Evolutionary conservation across 2,113 vertebrate genomes (phyloP), one percentile per base, ranked within the genome.

Genomic region (Sceloporus undulatus): DNA sequence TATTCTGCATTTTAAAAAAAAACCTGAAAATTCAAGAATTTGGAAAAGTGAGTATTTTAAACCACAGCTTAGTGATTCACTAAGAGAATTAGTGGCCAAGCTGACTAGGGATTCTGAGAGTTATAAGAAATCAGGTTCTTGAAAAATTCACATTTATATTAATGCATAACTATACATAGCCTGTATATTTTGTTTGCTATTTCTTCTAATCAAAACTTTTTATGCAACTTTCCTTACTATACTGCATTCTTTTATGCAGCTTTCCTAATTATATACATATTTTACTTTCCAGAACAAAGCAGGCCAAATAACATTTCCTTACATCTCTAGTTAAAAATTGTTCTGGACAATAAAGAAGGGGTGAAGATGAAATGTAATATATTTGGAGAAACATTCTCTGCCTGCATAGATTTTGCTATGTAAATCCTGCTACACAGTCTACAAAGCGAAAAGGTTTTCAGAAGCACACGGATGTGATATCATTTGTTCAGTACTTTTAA

Each of bases 351-450:
- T 23, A 62, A 14, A 75, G 74, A 25, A 74, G 34, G 23, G n/a
- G 6, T 75, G 52, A 68, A 68, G 25, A 68, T 68, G 27, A 25
- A 48, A 54, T 78, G 76, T 59, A 2, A 87, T 34, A 78, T 48
- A 86, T 79, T 66, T 83, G 13, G 59, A 85, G 48, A 88, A 84
- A 14, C 54, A 65, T 34, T 85, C 68, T 75, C 52, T 82, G n/a
- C 76, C 80, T 85, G 62, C 59, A 79, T 79, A 82, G 7, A 0
- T 10, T 38, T 56, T 54, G 21, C 23, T 76, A 34, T 75, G 54
- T 62, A 75, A 75, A 85, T 85, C 75, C 25, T 59, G 73, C 62
- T 40, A 16, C 52, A 25, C 27, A 75, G 75, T 56, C 29, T 86
- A 78, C 29, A 78, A 78, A 78, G 7, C n/a, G 18, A 68, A 48